These are phyloP conservation scores for Nyctereutes procyonoides DNA, from an alignment of 2,113 vertebrate genomes.

Conservation along the genomic window DNA sequence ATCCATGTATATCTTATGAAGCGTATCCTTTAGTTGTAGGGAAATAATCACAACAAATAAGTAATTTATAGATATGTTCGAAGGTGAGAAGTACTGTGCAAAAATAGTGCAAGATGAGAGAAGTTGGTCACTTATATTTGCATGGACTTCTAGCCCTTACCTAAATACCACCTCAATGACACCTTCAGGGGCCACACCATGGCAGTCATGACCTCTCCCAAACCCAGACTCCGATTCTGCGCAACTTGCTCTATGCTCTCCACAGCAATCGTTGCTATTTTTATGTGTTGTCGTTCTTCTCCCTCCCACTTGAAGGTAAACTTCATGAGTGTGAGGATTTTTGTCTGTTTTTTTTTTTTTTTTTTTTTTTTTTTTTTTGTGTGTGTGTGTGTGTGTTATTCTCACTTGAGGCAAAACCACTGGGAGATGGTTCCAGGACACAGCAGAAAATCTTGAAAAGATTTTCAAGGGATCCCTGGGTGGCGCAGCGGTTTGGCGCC, in stretches of 20 bases:
- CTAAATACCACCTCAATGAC: background rate
- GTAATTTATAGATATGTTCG: background rate
- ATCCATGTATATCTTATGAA: constrained; percentile 15
- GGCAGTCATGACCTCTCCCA: background rate
- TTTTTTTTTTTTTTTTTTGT: background rate
- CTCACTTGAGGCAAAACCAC: background rate
- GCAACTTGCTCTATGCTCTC: background rate
- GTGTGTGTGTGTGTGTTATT: background rate
- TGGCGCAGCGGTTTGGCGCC: too few relatives aligned
- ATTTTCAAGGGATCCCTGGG: too few relatives aligned
- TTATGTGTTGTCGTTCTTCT: background rate
- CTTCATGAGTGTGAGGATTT: background rate
- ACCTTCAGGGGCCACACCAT: background rate
- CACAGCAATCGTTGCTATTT: background rate
- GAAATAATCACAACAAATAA: background rate
- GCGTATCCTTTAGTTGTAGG: background rate
- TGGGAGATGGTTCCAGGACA: background rate
- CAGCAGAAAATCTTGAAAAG: background rate
- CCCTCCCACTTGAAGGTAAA: background rate
- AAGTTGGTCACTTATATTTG: background rate
- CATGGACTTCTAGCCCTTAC: background rate
- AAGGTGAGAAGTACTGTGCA: background rate
- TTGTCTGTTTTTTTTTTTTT: background rate
- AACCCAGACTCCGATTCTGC: background rate
- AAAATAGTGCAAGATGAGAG: background rate